phyloP scores from a whole-genome alignment of 2,113 vertebrate genomes.

The Poeciliopsis retropinna region DNA sequence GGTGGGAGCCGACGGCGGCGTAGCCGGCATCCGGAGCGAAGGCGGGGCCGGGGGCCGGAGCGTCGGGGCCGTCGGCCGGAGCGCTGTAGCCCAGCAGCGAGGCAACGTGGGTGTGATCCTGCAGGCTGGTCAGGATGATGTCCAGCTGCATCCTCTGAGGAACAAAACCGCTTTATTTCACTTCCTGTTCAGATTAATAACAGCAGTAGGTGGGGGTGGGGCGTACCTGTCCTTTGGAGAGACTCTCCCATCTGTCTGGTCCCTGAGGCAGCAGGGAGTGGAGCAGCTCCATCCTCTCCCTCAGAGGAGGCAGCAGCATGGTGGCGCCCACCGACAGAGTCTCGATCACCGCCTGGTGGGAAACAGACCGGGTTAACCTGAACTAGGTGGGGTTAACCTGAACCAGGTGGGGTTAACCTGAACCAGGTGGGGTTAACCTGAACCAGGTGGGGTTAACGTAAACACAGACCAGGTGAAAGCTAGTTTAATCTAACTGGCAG shows the following conservation, averaged over 20 bases:
- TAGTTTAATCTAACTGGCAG: too few species aligned
- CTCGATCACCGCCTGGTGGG: slow-evolving; percentile 91
- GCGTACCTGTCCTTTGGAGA: slow-evolving; percentile 96
- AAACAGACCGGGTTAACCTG: neutral
- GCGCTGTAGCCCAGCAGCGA: slow-evolving; percentile 95
- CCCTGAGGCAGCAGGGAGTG: slow-evolving; percentile 96
- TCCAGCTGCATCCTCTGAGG: slow-evolving; percentile 95
- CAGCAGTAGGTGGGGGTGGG: neutral
- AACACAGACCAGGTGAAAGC: too few species aligned
- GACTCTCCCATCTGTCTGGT: slow-evolving; percentile 96
- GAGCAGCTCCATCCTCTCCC: slow-evolving; percentile 96
- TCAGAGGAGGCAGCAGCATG: slow-evolving; percentile 94
- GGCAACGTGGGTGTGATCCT: slow-evolving; percentile 97
- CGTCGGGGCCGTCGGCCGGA: slow-evolving; percentile 87
- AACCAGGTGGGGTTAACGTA: too few species aligned
- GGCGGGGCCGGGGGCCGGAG: slow-evolving; percentile 70
- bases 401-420: too few species aligned
- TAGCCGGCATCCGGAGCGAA: slow-evolving; percentile 74
- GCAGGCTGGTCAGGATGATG: slow-evolving; percentile 96
- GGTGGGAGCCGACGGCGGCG: slow-evolving; percentile 76
- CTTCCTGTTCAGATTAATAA: too few species aligned
- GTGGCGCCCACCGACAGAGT: slow-evolving; percentile 98
- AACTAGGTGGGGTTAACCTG: too few species aligned
- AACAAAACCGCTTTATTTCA: neutral
- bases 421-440: too few species aligned